Base-by-base conservation (phyloP, 2,113 vertebrate genomes). In the Formicarius rufipectus region DNA sequence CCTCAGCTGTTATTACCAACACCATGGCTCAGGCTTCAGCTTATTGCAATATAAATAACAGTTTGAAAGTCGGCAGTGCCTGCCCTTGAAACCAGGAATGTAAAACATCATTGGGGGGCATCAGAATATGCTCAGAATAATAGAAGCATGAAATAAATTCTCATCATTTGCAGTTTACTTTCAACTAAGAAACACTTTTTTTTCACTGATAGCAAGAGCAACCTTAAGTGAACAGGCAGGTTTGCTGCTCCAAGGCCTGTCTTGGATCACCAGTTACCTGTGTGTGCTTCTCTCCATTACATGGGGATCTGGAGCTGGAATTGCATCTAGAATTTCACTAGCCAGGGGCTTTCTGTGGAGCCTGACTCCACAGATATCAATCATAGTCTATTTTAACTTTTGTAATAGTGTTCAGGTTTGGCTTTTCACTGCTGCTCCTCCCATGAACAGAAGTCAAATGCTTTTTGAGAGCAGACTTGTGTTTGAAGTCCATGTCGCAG, bases 401-500 rank as follows among this genome's bases (percentile, higher is more conserved):
- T 9, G 96, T 98, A 74, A 98, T 98, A 76, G 92, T 2, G 68
- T 80, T 97, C 94, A 95, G 90, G 88, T 92, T 94, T 42, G 98
- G 21, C 81, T 98, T 98, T 83, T 98, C 97, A 2, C 95, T 53
- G 63, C 97, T 97, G 42, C 93, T 97, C 92, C 98, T 98, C 33
- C 98, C 98, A 11, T 99, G 98, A 66, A 98, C 96, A 66, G 98
- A 99, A 52, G 98, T 98, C 68, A 99, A 97, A 68, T 99, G 99
- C 84, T 98, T 98, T 95, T 98, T 98, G 40, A 99, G 98, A 81
- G 98, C 98, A 59, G 98, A 98, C 63, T 99, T 99, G 93, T 98
- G 98, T 59, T 98, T 98, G 30, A 98, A 98, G 96, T 98, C 98
- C 97, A 98, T 98, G 81, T 98, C 98, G 45, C 98, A 99, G 84